These are phyloP conservation scores for Glaucopsyche alexis DNA, from an alignment of 2,888 invertebrate species.

Conservation along the genomic window DNA sequence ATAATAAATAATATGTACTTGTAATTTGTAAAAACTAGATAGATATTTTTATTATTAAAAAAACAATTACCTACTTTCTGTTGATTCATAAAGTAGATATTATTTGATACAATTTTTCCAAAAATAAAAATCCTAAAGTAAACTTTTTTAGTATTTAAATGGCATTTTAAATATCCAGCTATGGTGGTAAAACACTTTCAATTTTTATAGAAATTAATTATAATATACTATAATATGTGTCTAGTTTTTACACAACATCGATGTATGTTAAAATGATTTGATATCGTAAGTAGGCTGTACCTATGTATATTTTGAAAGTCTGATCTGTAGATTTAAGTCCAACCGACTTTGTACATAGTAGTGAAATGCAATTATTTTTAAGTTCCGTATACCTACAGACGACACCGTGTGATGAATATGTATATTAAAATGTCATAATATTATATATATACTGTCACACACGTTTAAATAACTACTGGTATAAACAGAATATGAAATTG, in stretches of 20 bases:
- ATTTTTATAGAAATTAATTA: not conserved
- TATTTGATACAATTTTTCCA: not conserved
- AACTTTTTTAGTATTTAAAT: not conserved
- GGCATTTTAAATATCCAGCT: not conserved
- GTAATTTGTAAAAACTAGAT: not conserved
- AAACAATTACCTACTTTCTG: not conserved
- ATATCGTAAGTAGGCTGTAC: conserved; percentile 32
- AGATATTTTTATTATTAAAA: not conserved
- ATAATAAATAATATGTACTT: not conserved
- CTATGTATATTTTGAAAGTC: conserved; percentile 42
- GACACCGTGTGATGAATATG: conserved; percentile 23
- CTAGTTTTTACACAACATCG: conserved; percentile 3
- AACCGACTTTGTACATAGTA: conserved; percentile 66
- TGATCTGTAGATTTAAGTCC: conserved; percentile 51
- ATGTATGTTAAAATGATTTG: not conserved
- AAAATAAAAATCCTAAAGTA: not conserved
- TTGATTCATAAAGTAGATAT: too few species aligned
- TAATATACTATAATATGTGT: conserved; percentile 3
- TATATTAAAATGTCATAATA: not conserved
- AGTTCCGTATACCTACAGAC: conserved; percentile 28
- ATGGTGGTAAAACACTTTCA: not conserved
- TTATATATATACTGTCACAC: not conserved
- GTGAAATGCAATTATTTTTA: conserved; percentile 54
- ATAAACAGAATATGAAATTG: not conserved
- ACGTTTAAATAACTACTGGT: not conserved